phyloP scores from a whole-genome alignment of 2,888 invertebrate species.

The Rutpela maculata region DNA sequence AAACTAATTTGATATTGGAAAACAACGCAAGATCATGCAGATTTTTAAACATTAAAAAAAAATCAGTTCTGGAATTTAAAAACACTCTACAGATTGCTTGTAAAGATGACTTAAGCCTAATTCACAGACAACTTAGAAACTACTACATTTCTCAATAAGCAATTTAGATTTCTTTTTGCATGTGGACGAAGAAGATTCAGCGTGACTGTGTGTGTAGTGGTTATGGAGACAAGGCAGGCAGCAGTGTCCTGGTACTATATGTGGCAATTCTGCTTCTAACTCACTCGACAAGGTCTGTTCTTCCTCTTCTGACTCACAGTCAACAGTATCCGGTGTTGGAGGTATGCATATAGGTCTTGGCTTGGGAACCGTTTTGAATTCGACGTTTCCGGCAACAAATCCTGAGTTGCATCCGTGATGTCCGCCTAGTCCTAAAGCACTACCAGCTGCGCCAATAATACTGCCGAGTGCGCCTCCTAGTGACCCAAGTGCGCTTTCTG shows the following conservation, averaged over 20 bases:
- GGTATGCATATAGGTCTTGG: conserved; percentile 47
- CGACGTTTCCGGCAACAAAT: conserved; percentile 63
- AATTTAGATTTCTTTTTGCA: conserved; percentile 20
- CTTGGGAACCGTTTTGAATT: conserved; percentile 59
- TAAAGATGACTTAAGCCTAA: conserved; percentile 4
- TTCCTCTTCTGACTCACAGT: conserved; percentile 47
- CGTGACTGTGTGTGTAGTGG: background rate
- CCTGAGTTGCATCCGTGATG: conserved; percentile 47
- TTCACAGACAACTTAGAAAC: background rate
- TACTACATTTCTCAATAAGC: conserved; percentile 14
- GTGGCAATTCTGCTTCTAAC: background rate
- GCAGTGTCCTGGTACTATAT: background rate
- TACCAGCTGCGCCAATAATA: background rate
- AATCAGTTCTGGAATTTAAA: background rate
- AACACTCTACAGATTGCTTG: conserved; percentile 20
- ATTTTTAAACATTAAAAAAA: background rate
- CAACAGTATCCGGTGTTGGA: conserved; percentile 34
- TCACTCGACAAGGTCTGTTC: background rate
- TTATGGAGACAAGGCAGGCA: background rate
- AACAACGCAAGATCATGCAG: no score
- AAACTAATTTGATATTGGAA: background rate
- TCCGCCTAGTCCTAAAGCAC: background rate
- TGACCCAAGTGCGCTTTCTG: conserved; percentile 24
- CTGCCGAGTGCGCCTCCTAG: background rate
- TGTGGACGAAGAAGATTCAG: conserved; percentile 11